phyloP scores from a whole-genome alignment of 1,140 invertebrate genomes.

The Branchinecta lindahli region DNA sequence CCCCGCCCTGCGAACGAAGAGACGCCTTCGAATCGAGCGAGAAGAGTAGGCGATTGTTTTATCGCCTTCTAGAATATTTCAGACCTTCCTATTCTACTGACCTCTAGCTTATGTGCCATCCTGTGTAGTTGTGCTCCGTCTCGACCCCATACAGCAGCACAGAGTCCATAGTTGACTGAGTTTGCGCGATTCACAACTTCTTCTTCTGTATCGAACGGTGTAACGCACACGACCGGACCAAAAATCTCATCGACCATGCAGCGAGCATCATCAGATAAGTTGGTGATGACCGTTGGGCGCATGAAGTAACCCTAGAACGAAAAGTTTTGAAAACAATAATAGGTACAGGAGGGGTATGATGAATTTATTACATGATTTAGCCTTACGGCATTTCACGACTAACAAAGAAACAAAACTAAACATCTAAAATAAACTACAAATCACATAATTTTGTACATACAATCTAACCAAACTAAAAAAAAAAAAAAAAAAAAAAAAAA shows the following conservation, averaged over 20 bases:
- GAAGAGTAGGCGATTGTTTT: too few species aligned
- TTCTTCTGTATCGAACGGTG: conserved; percentile 37
- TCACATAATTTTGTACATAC: too few species aligned
- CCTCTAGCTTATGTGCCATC: conserved; percentile 34
- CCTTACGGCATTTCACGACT: too few species aligned
- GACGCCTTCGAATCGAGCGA: too few species aligned
- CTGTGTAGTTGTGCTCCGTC: conserved; percentile 34
- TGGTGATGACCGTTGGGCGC: conserved; percentile 37
- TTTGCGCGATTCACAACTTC: conserved; percentile 39
- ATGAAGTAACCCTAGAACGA: conserved; percentile 38
- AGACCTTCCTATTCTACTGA: background rate
- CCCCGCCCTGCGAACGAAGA: too few species aligned
- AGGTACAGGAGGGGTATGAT: background rate
- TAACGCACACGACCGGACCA: conserved; percentile 41
- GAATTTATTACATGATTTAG: too few species aligned
- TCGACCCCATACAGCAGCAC: conserved; percentile 38
- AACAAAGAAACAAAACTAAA: too few species aligned
- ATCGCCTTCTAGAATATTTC: background rate
- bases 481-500: too few species aligned
- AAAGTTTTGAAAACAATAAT: conserved; percentile 15
- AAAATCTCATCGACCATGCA: conserved; percentile 45
- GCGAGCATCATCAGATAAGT: conserved; percentile 32
- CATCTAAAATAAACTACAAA: too few species aligned
- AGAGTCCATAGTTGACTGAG: conserved; percentile 36
- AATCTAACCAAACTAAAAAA: too few species aligned